Conservation (phyloP, 2,888 invertebrate genomes). For the Scrobipalpa atriplicella region DNA sequence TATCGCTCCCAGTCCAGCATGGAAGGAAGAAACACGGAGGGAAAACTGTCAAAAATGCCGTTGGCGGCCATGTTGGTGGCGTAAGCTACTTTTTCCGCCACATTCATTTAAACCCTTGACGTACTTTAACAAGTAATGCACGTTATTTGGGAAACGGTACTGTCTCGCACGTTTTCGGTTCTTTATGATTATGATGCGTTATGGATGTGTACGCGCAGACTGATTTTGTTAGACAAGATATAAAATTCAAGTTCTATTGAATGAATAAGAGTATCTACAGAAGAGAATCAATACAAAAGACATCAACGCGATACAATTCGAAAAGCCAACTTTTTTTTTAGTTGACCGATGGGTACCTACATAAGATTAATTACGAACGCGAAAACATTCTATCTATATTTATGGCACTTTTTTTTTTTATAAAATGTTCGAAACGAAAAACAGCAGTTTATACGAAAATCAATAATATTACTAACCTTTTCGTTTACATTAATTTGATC, state of each 20-base stretch:
- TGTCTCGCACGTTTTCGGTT: constrained; percentile 31
- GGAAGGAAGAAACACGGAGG: no score
- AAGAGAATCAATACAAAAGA: constrained; percentile 1
- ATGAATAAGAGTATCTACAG: not conserved
- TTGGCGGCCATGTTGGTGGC: no score
- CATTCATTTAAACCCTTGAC: constrained; percentile 21
- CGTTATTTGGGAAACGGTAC: constrained; percentile 47
- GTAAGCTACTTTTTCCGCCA: constrained; percentile 19
- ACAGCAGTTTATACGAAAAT: no score
- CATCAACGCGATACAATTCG: not conserved
- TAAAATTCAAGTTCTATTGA: not conserved
- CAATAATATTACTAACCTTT: no score
- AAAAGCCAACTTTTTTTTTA: not conserved
- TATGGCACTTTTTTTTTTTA: no score
- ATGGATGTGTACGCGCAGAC: not conserved
- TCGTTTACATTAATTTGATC: no score
- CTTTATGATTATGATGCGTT: constrained; percentile 16
- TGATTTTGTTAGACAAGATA: not conserved
- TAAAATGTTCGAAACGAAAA: no score
- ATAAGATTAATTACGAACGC: no score
- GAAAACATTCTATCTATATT: no score
- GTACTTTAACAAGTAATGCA: constrained; percentile 43
- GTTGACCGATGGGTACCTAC: not conserved
- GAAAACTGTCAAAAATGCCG: no score
- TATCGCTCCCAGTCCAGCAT: no score